Percentiles rank a stretch among this genome's conserved stretches.
Evolutionary conservation across 1,140 invertebrate species (phyloP).

Genomic region (Coelopa frigida): DNA sequence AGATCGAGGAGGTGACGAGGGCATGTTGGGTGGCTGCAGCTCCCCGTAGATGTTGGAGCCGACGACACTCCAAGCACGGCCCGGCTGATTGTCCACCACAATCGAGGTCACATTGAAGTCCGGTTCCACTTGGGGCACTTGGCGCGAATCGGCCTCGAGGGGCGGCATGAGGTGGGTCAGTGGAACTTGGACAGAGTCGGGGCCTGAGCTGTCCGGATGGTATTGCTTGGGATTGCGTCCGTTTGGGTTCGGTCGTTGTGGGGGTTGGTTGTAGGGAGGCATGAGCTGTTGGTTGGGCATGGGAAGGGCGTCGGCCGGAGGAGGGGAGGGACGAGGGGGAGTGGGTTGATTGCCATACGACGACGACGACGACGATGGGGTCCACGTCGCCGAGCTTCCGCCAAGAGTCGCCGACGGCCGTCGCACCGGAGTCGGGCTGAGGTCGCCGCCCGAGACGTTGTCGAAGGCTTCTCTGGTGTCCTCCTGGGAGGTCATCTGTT

Average conservation of each 20-base stretch:
- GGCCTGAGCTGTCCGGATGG: background rate
- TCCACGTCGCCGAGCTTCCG: no score
- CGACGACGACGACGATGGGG: no score
- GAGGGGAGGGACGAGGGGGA: constrained; percentile 2
- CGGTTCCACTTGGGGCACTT: background rate
- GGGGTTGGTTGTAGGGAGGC: background rate
- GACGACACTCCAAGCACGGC: background rate
- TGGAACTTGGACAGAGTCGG: background rate
- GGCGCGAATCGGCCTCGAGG: background rate
- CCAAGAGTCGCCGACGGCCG: no score
- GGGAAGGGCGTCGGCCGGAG: no score
- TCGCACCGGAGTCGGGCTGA: background rate
- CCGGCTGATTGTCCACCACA: constrained; percentile 1
- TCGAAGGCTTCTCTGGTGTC: constrained; percentile 12
- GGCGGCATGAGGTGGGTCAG: background rate
- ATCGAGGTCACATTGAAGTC: background rate
- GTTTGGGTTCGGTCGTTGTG: no score
- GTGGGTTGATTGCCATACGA: no score
- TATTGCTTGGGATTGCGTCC: background rate
- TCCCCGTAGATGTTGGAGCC: no score
- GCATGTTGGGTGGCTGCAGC: no score
- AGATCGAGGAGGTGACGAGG: no score
- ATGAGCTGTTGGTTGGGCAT: constrained; percentile 1
- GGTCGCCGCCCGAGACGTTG: background rate
- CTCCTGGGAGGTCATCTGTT: constrained; percentile 20